Evolutionary conservation across 2,797 vertebrate genomes (phyloP).

Genomic region (Lepilemur ruficaudatus): DNA sequence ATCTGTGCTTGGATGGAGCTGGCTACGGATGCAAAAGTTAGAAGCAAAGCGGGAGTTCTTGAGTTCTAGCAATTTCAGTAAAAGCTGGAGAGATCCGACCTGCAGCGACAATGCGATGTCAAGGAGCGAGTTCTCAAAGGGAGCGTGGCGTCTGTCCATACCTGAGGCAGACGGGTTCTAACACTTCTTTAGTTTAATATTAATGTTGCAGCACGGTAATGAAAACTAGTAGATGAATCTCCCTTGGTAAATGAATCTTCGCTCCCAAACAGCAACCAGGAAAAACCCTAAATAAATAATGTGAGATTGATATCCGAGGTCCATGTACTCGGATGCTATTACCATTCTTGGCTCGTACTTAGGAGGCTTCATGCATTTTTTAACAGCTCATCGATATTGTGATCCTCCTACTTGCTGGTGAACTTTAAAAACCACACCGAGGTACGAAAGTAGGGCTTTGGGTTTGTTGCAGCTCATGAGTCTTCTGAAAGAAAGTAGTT

Average conservation of each 20-base stretch:
- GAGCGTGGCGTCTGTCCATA: background rate
- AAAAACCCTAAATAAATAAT: conserved; percentile 85
- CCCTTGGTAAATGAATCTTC: conserved; percentile 72
- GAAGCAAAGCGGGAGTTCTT: background rate
- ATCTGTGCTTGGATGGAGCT: background rate
- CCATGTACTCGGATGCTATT: background rate
- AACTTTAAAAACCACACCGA: background rate
- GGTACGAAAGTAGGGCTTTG: background rate
- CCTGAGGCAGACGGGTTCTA: background rate
- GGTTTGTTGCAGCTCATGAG: background rate
- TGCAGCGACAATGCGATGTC: background rate
- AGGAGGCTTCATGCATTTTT: conserved; percentile 82
- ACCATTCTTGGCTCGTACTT: conserved; percentile 17
- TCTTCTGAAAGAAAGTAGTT: background rate
- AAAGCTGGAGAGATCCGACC: background rate
- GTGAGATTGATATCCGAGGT: conserved; percentile 65
- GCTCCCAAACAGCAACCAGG: conserved; percentile 64
- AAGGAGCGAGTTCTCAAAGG: background rate
- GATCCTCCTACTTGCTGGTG: conserved; percentile 18
- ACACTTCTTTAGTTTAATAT: conserved; percentile 35
- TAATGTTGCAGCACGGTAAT: conserved; percentile 52
- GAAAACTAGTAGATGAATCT: conserved; percentile 58
- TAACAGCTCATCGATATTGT: conserved; percentile 67
- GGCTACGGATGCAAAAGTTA: background rate
- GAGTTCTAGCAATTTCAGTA: background rate